These are phyloP conservation scores for Phymatocera aterrima DNA, from an alignment of 2,888 invertebrate genomes.

Conservation along the genomic window DNA sequence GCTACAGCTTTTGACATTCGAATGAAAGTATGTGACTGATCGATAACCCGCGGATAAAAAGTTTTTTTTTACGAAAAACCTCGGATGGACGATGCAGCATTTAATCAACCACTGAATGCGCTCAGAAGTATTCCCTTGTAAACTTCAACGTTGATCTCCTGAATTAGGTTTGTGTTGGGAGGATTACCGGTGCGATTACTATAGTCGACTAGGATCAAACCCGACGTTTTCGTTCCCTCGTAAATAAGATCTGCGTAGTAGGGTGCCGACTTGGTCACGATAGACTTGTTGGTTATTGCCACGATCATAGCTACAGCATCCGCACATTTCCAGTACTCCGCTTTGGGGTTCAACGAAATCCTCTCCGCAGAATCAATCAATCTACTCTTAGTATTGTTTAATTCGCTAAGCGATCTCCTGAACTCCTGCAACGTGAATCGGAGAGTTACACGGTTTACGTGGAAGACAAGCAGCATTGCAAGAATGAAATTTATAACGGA, in stretches of 20 bases:
- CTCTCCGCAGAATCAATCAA: constrained; percentile 59
- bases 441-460: background rate
- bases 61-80: too few relatives aligned
- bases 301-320: constrained; percentile 61
- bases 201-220: constrained; percentile 53
- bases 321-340: constrained; percentile 56
- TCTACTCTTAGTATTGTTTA: constrained; percentile 53
- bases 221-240: constrained; percentile 49
- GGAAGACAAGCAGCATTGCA: background rate
- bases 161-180: constrained; percentile 50
- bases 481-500: background rate
- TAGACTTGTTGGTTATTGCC: constrained; percentile 49
- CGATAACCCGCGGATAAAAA: too few relatives aligned
- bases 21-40: too few relatives aligned
- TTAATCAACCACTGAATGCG: background rate
- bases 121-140: constrained; percentile 47
- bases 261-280: constrained; percentile 23
- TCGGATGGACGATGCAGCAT: background rate
- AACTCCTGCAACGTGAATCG: constrained; percentile 56
- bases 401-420: constrained; percentile 56
- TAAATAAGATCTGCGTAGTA: constrained; percentile 46
- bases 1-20: too few relatives aligned
- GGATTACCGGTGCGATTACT: constrained; percentile 12
- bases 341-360: background rate
- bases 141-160: constrained; percentile 26